A percentile compares a stretch with the other conserved stretches of the same genome.
These are phyloP conservation scores for Hirtodrosophila duncani DNA, from an alignment of 2,888 invertebrate species.

Conservation along the genomic window DNA sequence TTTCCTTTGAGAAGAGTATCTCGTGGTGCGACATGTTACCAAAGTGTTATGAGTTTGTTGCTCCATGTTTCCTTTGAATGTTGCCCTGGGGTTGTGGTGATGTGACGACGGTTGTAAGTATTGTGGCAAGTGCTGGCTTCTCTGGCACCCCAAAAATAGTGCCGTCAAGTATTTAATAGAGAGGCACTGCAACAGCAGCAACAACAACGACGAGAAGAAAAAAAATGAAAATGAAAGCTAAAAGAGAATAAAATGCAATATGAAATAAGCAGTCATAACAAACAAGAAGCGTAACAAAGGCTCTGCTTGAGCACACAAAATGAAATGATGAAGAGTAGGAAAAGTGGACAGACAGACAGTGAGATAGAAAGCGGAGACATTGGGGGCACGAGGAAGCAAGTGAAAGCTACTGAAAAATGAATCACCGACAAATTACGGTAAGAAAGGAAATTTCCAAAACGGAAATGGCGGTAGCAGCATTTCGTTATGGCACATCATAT, in stretches of 20 bases:
- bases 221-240: too few species aligned
- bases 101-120: background rate
- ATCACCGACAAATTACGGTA: slow-evolving; percentile 66
- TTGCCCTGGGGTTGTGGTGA: slow-evolving; percentile 31
- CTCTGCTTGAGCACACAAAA: background rate
- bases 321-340: background rate
- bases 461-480: slow-evolving; percentile 58
- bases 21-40: slow-evolving; percentile 8
- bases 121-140: slow-evolving; percentile 20
- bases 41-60: background rate
- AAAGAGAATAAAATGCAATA: slow-evolving; percentile 21
- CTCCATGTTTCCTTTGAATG: slow-evolving; percentile 26
- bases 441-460: slow-evolving; percentile 51
- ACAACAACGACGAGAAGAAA: slow-evolving; percentile 5
- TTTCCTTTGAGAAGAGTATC: slow-evolving; percentile 12
- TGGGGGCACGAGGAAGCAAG: slow-evolving; percentile 26
- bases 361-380: background rate
- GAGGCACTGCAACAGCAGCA: background rate
- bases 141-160: slow-evolving; percentile 24
- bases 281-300: too few species aligned
- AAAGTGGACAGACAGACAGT: background rate
- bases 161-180: slow-evolving; percentile 43
- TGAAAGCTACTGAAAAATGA: slow-evolving; percentile 47
- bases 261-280: background rate
- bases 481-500: slow-evolving; percentile 52